phyloP scores from a whole-genome alignment of 2,888 invertebrate species.

The Eueremaeus valkanovi region DNA sequence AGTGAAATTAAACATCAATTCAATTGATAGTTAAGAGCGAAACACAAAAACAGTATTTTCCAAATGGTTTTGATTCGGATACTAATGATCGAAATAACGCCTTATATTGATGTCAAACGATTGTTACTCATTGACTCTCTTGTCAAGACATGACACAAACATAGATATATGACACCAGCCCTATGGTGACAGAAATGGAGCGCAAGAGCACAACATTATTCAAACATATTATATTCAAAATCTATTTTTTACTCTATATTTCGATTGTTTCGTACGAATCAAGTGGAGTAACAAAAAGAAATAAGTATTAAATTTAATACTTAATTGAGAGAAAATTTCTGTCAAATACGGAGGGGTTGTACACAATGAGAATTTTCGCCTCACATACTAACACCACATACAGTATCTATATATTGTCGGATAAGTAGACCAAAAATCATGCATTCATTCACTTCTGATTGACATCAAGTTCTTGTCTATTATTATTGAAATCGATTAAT shows the following conservation, averaged over 20 bases:
- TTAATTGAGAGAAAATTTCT: conserved; percentile 17
- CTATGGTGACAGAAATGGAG: neutral
- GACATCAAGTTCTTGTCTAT: neutral
- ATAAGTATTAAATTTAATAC: neutral
- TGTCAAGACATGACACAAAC: neutral
- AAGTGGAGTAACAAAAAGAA: neutral
- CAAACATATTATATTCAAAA: neutral
- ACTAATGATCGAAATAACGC: conserved; percentile 11
- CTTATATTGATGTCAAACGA: neutral
- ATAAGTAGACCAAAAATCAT: conserved; percentile 7
- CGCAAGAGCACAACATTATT: neutral
- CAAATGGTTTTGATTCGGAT: neutral
- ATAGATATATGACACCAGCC: neutral
- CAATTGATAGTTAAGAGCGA: neutral
- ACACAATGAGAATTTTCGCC: neutral
- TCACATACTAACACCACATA: neutral
- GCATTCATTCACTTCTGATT: conserved; percentile 3
- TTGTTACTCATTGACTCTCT: neutral
- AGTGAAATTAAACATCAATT: conserved; percentile 14
- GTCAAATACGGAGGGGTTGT: neutral
- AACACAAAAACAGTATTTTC: conserved; percentile 3
- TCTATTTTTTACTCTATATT: no score
- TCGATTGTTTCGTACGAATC: neutral
- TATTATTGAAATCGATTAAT: conserved; percentile 13
- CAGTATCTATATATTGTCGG: neutral